Evolutionary conservation across 2,113 vertebrate species (phyloP).

Genomic region (Lophotis ruficrista): DNA sequence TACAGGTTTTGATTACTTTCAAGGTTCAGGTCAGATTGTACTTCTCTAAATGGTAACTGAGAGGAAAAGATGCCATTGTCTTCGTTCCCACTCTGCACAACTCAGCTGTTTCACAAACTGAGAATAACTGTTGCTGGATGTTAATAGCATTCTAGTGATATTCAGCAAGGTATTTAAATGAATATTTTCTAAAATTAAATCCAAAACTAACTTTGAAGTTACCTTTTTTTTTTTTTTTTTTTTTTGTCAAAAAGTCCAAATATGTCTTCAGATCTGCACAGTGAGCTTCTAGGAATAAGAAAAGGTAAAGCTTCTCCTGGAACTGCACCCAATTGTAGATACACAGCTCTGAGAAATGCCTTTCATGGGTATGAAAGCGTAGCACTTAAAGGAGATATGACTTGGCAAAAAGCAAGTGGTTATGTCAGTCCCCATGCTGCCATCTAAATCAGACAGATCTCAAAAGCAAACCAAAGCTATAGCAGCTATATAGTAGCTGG

Average conservation of each 20-base stretch:
- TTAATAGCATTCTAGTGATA: background rate
- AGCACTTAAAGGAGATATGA: background rate
- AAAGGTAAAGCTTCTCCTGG: background rate
- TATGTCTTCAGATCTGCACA: background rate
- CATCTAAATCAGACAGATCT: background rate
- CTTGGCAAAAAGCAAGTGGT: background rate
- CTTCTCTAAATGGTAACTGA: background rate
- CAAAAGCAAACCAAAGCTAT: background rate
- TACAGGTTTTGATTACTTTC: background rate
- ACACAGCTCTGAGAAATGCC: background rate
- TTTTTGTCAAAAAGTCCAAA: background rate
- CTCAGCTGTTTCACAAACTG: background rate
- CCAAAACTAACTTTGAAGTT: background rate
- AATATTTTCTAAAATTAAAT: background rate
- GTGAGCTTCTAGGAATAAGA: background rate
- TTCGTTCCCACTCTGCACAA: background rate
- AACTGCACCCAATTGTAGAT: background rate
- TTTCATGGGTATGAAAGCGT: background rate
- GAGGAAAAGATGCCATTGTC: background rate
- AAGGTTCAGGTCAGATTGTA: background rate
- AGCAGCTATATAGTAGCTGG: background rate
- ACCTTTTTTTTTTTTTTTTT: background rate
- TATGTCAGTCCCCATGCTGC: background rate
- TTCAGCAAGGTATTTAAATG: background rate
- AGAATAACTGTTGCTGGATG: background rate